Base-by-base conservation (phyloP, 2,888 invertebrate species). In the Lypha dubia region DNA sequence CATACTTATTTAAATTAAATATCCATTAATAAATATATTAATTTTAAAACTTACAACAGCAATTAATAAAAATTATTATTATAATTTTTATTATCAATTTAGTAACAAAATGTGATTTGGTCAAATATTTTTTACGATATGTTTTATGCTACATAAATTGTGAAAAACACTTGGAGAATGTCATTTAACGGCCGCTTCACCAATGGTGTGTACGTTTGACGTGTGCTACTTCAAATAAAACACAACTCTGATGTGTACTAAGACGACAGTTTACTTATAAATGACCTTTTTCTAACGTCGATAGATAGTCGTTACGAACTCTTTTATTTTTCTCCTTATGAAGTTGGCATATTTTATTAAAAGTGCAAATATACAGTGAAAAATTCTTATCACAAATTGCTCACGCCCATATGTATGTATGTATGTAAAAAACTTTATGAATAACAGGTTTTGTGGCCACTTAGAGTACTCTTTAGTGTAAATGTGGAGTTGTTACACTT, bases 11-110 rank as follows among this genome's bases (percentile, higher is more conserved):
- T 70, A 38, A 38, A 58, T 44, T 35, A 73, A 60, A 56, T 73
- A 77, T 38, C n/a, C 28, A 13, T 56, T 46, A 60, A 65, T 44
- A 79, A 77, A 79, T 83, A 76, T 53, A 46, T 35, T 73, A 65
- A 46, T 58, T 46, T 8, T 58, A 51, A 65, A n/a, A 49, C n/a
- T 58, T 56, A 79, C 65, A 79, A 73, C 71, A 79, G 65, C 73
- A 58, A 53, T 28, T 71, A 46, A 38, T 11, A 51, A 77, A 32
- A n/a, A n/a, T n/a, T n/a, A n/a, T n/a, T n/a, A n/a, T 56, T 32
- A 49, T 44, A 44, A 49, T 44, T 67, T 46, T 38, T 63, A 28
- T 28, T 53, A 46, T 53, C n/a, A 71, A 28, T 79, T 62, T 32
- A 60, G 49, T 49, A 49, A 38, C 49, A 51, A 46, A 51, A 70